Conservation (phyloP, 2,113 vertebrate genomes). For the Tringa solitaria region DNA sequence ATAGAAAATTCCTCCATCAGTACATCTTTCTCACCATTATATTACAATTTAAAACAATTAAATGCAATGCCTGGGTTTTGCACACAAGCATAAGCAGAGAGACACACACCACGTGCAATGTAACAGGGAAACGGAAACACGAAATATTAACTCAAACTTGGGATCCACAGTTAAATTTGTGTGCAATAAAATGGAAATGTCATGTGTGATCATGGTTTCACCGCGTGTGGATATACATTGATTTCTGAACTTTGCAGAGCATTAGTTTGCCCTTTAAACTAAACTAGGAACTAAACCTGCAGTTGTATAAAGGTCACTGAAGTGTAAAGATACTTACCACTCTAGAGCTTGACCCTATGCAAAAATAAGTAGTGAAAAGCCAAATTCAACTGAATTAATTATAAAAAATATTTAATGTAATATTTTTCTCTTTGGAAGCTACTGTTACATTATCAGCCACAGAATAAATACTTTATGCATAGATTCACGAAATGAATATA, state of each 20-base stretch:
- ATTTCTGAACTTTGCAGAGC: constrained; percentile 47
- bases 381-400: neutral
- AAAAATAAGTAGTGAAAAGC: neutral
- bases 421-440: neutral
- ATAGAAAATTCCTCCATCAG: neutral
- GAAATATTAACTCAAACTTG: neutral
- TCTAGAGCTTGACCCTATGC: neutral
- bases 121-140: neutral
- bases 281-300: neutral
- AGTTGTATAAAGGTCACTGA: constrained; percentile 5
- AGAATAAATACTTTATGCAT: neutral
- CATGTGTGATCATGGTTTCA: neutral
- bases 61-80: neutral
- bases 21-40: neutral
- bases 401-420: neutral
- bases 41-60: neutral
- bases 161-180: neutral
- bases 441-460: neutral
- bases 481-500: neutral
- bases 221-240: neutral
- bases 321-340: neutral
- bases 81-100: neutral
- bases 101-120: neutral
- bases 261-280: constrained; percentile 20
- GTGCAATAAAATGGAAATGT: constrained; percentile 22